Conservation (phyloP, 2,888 invertebrate species). For the Drosophila pseudotakahashii region DNA sequence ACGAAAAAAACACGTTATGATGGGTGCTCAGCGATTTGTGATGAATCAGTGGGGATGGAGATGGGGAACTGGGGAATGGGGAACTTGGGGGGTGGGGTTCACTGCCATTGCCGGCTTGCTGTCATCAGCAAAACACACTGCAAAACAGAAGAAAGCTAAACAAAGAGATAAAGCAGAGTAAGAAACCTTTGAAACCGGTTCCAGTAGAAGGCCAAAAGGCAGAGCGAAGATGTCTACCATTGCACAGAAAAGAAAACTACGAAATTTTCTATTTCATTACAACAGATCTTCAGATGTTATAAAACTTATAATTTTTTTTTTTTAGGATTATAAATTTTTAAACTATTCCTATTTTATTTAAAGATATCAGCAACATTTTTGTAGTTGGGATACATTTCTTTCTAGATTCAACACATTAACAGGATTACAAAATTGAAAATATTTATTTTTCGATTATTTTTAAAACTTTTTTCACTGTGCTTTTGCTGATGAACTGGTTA, state of each 20-base stretch:
- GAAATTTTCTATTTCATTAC: not conserved
- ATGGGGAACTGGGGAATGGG: not conserved
- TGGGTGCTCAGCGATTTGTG: constrained; percentile 34
- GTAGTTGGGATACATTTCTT: too few relatives aligned
- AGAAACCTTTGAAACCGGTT: constrained; percentile 74
- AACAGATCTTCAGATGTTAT: too few relatives aligned
- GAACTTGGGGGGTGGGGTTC: not conserved
- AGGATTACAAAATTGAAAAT: too few relatives aligned
- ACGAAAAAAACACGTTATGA: constrained; percentile 23
- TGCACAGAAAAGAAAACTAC: constrained; percentile 29
- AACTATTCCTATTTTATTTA: too few relatives aligned
- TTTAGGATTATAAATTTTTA: too few relatives aligned
- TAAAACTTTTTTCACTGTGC: constrained; percentile 5
- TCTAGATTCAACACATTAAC: too few relatives aligned
- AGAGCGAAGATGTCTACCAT: constrained; percentile 37
- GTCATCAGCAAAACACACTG: constrained; percentile 70
- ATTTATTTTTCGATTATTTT: too few relatives aligned
- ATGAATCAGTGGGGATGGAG: constrained; percentile 57
- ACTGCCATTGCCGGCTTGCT: constrained; percentile 60
- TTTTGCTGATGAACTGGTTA: constrained; percentile 26
- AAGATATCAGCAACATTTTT: too few relatives aligned
- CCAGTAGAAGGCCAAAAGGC: constrained; percentile 66
- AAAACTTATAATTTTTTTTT: too few relatives aligned
- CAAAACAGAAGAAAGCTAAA: constrained; percentile 75
- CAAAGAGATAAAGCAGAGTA: constrained; percentile 54